These are phyloP conservation scores for Atethmia centrago DNA, from an alignment of 2,888 invertebrate species.

Conservation along the genomic window DNA sequence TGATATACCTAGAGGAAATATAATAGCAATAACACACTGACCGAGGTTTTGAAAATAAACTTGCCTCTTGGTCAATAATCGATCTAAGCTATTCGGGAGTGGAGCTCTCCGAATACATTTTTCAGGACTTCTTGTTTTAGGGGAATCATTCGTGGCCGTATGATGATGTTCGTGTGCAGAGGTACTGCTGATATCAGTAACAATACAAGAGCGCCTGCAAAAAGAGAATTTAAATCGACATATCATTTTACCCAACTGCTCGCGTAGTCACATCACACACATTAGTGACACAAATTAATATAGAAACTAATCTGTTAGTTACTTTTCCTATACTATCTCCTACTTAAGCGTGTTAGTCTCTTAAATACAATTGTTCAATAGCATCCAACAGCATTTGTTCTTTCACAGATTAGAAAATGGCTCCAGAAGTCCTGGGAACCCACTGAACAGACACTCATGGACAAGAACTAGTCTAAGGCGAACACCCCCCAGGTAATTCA, in stretches of 20 bases:
- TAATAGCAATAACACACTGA: slow-evolving; percentile 19
- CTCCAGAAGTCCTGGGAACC: slow-evolving; percentile 91
- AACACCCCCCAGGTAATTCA: slow-evolving; percentile 94
- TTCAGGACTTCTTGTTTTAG: background rate
- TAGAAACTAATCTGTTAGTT: background rate
- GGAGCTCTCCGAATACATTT: background rate
- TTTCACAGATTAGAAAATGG: slow-evolving; percentile 88
- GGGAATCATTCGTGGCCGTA: background rate
- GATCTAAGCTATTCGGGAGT: background rate
- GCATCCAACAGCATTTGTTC: slow-evolving; percentile 53
- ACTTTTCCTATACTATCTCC: background rate
- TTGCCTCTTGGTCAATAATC: background rate
- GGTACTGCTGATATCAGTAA: background rate
- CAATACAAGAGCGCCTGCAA: background rate
- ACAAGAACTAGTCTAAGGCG: slow-evolving; percentile 95
- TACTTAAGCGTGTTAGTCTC: background rate
- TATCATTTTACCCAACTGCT: background rate
- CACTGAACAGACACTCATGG: slow-evolving; percentile 95
- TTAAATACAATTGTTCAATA: background rate
- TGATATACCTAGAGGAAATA: slow-evolving; percentile 20
- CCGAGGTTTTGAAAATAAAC: slow-evolving; percentile 1
- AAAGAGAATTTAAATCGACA: background rate
- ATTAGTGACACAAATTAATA: background rate
- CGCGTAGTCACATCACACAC: background rate
- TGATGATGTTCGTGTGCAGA: background rate